Conservation (phyloP, 2,113 vertebrate species). For the Sceloporus tristichus region DNA sequence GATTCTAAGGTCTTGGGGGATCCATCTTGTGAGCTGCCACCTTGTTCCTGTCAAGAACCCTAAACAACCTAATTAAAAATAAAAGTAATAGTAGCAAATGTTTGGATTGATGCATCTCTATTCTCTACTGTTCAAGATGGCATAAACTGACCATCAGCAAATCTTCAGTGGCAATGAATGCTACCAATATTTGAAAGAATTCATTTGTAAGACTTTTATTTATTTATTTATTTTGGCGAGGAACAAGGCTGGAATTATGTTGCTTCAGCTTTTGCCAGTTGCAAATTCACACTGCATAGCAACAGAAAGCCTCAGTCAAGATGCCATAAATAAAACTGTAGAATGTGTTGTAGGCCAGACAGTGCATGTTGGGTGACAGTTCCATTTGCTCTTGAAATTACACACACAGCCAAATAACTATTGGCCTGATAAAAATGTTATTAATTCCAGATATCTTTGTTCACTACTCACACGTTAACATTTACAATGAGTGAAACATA, state of each 20-base stretch:
- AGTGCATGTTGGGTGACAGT: constrained; percentile 29
- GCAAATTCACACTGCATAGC: constrained; percentile 3
- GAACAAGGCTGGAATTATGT: not conserved
- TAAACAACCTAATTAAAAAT: not conserved
- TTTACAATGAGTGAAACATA: constrained; percentile 25
- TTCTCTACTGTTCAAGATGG: not conserved
- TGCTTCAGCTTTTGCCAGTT: not conserved
- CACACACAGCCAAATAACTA: not conserved
- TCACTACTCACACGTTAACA: not conserved
- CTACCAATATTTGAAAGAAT: not conserved
- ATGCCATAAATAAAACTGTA: constrained; percentile 29
- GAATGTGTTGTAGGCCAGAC: constrained; percentile 13
- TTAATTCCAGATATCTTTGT: constrained; percentile 15
- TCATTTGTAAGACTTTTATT: constrained; percentile 12
- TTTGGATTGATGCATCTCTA: not conserved
- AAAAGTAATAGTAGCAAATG: not conserved
- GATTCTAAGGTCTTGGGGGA: not conserved
- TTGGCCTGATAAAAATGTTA: constrained; percentile 25
- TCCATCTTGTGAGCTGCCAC: not conserved
- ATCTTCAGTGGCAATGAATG: not conserved
- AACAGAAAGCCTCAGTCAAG: constrained; percentile 3
- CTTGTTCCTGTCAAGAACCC: not conserved
- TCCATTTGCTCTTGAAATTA: constrained; percentile 34
- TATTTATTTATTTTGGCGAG: not conserved
- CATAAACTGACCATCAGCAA: not conserved